phyloP scores from a whole-genome alignment of 2,797 vertebrate species.

The Mormyrops boulengeri region DNA sequence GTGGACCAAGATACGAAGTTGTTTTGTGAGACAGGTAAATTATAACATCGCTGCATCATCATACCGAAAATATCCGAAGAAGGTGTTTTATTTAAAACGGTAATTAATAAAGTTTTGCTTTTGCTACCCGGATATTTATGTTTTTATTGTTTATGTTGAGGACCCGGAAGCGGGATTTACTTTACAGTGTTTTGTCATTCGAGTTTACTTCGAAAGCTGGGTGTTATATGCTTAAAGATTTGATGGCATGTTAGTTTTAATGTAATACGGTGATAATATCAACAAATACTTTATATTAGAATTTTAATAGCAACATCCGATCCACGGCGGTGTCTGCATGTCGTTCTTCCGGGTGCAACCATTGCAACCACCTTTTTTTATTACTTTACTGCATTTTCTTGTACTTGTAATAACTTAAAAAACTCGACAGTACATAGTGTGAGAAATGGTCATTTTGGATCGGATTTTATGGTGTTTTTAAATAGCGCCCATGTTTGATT shows the following conservation, averaged over 20 bases:
- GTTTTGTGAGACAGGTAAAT: not conserved
- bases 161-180: not conserved
- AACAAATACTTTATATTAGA: not conserved
- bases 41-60: not conserved
- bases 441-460: not conserved
- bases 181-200: not conserved
- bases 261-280: not conserved
- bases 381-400: not conserved
- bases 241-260: not conserved
- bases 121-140: not conserved
- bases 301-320: not conserved
- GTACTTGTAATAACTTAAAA: not conserved
- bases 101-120: not conserved
- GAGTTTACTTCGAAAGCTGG: not conserved
- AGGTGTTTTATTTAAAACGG: not conserved
- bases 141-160: not conserved
- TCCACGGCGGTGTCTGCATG: not conserved
- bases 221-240: not conserved
- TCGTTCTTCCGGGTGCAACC: not conserved
- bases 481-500: not conserved
- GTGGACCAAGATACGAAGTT: not conserved
- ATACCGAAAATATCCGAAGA: not conserved
- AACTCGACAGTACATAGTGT: not conserved
- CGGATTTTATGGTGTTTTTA: not conserved
- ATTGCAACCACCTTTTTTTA: not conserved